Evolutionary conservation across 2,888 invertebrate species (phyloP), one percentile per base, ranked within the genome.

Genomic region (Caenorhabditis wallacei): DNA sequence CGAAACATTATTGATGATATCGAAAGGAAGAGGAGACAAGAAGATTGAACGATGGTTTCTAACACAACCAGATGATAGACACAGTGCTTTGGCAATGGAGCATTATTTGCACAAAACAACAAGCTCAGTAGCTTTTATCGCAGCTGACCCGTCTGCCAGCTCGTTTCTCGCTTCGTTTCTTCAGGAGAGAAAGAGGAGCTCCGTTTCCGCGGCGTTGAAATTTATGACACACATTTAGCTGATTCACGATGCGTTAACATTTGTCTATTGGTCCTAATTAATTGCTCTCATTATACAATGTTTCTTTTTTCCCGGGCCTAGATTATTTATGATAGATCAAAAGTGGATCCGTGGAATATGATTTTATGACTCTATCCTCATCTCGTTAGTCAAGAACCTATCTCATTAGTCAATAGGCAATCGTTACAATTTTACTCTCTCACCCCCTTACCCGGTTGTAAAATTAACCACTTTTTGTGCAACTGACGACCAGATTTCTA

Each of bases 31-130:
- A 53, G 53, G 26, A 56, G 68, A 70, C 59, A 66, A 69, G 63
- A 81, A 81, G 81, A 81, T 81, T 81, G 75, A 81, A 70, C 70
- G 81, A 81, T 75, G 75, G 81, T 70, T 81, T 81, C 70, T 70
- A 78, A 78, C 78, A 68, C 69, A 69, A 51, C 80, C 69, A 74
- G 72, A 80, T 80, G 80, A 80, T 80, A 69, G 74, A 80, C 68
- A 69, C 66, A 69, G 80, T 69, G 69, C 53, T 8, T 56, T 57
- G 80, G 57, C 66, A 59, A 54, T n/a, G 59, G 63, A 80, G 80
- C 68, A 59, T 68, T 68, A 57, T 59, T 43, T 30, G 53, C 43
- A 69, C 53, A 74, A 80, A 80, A 74, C 74, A 80, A 80, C 74
- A 70, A 57, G 56, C 43, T 56, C 64, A 26, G 35, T 22, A 22